Base-by-base conservation (phyloP, 2,797 vertebrate genomes). In the Huso huso region DNA sequence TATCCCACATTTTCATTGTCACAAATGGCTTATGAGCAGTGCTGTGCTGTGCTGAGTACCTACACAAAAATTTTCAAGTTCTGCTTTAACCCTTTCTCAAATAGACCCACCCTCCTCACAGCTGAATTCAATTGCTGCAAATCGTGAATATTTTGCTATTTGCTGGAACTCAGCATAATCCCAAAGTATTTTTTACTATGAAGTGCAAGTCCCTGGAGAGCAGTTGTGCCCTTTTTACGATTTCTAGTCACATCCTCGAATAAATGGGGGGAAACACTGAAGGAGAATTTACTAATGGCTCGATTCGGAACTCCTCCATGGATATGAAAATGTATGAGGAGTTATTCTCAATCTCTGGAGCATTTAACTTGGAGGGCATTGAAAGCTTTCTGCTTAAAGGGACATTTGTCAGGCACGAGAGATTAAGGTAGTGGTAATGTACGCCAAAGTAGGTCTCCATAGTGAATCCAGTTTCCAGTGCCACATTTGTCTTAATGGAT, bases 291-390 rank as follows among this genome's bases (percentile, higher is more conserved):
- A 62, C 71, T 71, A 51, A 70, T 73, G 69, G 75, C 69, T 76
- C 67, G 70, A 76, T 73, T 74, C 80, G 74, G 80, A 79, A 76
- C 76, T 83, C 73, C 72, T 78, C 69, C 66, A 72, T n/a, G 73
- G 66, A 65, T 69, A 77, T 77, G 80, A 79, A 87, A 80, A 79
- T 81, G 72, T 79, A 79, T 79, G 77, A 78, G 72, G 65, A 10
- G 65, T 78, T 77, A 75, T 77, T 68, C 62, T 12, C 59, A 49
- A 13, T 49, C 1, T 9, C 65, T 2, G 57, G 49, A 49, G 53
- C 69, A 71, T 75, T 71, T 53, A 67, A 61, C 73, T 71, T 66
- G 73, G 73, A 83, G 79, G 65, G 77, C 82, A 83, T 78, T 81
- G 76, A 70, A 73, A 72, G 71, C 49, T 66, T 63, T 58, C 71